phyloP scores from a whole-genome alignment of 2,797 vertebrate species.

The Xenopus petersii region DNA sequence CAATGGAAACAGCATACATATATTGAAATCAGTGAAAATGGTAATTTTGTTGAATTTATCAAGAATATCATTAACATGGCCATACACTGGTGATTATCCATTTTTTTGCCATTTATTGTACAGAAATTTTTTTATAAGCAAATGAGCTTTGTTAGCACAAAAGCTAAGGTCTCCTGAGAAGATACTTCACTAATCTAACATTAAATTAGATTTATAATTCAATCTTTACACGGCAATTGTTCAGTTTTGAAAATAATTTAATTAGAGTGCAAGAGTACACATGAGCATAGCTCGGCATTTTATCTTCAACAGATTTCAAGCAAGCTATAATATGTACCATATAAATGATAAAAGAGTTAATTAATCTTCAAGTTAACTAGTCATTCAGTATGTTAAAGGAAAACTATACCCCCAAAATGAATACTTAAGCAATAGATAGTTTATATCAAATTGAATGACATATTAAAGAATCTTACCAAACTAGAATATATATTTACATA shows the following conservation, averaged over 20 bases:
- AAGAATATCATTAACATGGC: no score
- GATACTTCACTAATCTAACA: slow-evolving; percentile 53
- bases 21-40: no score
- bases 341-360: slow-evolving; percentile 24
- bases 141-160: slow-evolving; percentile 49
- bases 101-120: background rate
- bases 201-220: slow-evolving; percentile 58
- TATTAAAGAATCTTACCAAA: no score
- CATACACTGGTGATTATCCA: background rate
- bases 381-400: slow-evolving; percentile 28
- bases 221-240: slow-evolving; percentile 54
- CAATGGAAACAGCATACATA: no score
- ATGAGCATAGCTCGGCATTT: slow-evolving; percentile 49
- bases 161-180: slow-evolving; percentile 42
- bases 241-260: slow-evolving; percentile 64
- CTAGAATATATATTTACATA: no score
- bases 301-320: slow-evolving; percentile 39
- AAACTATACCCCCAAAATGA: no score
- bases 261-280: slow-evolving; percentile 50
- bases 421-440: no score
- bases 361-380: slow-evolving; percentile 28
- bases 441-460: no score
- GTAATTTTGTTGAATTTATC: no score
- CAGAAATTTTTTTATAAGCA: slow-evolving; percentile 19
- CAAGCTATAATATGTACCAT: slow-evolving; percentile 46